Evolutionary conservation across 2,797 vertebrate genomes (phyloP).

Genomic region (Rhynchonycteris naso): DNA sequence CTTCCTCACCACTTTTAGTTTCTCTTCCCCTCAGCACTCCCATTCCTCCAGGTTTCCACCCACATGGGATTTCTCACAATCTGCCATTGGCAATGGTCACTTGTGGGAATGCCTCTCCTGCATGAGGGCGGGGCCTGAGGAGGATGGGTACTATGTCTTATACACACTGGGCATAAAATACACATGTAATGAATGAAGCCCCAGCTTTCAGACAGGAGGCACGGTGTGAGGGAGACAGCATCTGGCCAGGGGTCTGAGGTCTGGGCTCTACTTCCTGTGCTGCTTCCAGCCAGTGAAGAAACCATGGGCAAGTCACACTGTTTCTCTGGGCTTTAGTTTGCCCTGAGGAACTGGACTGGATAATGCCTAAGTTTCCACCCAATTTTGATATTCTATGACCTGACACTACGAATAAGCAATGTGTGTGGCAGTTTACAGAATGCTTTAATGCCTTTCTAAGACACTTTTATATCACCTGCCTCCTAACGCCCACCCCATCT

Average conservation of each 20-base stretch:
- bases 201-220: rapidly evolving
- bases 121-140: background rate
- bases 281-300: background rate
- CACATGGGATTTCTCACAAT: background rate
- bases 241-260: background rate
- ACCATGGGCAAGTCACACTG: too few species aligned
- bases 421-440: background rate
- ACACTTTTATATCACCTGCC: rapidly evolving
- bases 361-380: background rate
- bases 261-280: background rate
- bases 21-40: background rate
- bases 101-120: background rate
- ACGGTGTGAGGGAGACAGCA: background rate
- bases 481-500: rapidly evolving
- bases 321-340: background rate
- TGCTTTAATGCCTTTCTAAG: background rate
- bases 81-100: background rate
- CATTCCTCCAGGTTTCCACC: background rate
- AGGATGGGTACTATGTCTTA: background rate
- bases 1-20: too few species aligned
- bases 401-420: background rate
- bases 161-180: rapidly evolving
- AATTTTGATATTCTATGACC: background rate
- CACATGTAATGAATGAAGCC: rapidly evolving
- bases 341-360: background rate